phyloP scores from a whole-genome alignment of 1,140 invertebrate genomes.

The Calephelis virginiensis region DNA sequence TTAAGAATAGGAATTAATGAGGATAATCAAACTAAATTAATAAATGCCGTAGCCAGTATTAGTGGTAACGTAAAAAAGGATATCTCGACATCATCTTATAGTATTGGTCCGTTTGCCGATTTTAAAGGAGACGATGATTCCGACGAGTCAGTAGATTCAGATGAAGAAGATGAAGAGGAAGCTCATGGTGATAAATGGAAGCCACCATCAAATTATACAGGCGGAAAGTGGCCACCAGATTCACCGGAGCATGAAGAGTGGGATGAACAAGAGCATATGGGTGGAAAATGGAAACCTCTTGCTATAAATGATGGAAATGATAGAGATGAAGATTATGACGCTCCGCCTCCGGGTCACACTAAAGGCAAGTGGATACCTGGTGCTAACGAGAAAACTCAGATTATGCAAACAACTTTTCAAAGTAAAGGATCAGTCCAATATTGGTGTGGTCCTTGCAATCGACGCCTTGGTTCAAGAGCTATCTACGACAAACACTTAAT shows the following conservation, averaged over 20 bases:
- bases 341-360: constrained; percentile 84
- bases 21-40: constrained; percentile 80
- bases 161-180: constrained; percentile 82
- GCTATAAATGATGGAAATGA: constrained; percentile 75
- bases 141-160: constrained; percentile 77
- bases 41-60: constrained; percentile 81
- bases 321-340: constrained; percentile 69
- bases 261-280: constrained; percentile 79
- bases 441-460: constrained; percentile 89
- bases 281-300: constrained; percentile 85
- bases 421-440: constrained; percentile 81
- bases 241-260: constrained; percentile 76
- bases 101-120: constrained; percentile 68
- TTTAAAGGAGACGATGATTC: constrained; percentile 79
- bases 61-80: constrained; percentile 78
- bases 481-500: constrained; percentile 87
- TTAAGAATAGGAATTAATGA: constrained; percentile 74
- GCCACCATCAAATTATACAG: constrained; percentile 83
- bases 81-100: constrained; percentile 59
- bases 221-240: constrained; percentile 83
- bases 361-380: constrained; percentile 89
- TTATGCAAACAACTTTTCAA: constrained; percentile 72
- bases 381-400: constrained; percentile 78
- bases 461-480: constrained; percentile 83
- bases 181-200: constrained; percentile 84